phyloP scores from a whole-genome alignment of 2,888 invertebrate species.

The Diachrysia chrysitis region DNA sequence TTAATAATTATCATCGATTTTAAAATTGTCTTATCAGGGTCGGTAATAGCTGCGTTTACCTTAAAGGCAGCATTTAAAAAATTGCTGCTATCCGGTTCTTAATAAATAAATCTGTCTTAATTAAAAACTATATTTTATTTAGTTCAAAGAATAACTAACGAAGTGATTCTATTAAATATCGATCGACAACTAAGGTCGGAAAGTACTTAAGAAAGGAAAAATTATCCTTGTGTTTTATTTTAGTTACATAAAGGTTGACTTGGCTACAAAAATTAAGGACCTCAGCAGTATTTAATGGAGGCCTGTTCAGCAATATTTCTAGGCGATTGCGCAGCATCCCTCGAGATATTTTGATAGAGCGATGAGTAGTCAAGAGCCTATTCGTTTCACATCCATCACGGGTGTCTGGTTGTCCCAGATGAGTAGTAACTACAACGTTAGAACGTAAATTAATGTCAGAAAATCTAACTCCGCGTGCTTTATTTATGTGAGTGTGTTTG shows the following conservation, averaged over 20 bases:
- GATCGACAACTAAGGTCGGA: too few species aligned
- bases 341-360: slow-evolving; percentile 66
- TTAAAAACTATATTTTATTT: too few species aligned
- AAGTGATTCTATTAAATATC: too few species aligned
- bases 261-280: slow-evolving; percentile 37
- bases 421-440: slow-evolving; percentile 59
- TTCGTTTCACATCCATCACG: slow-evolving; percentile 70
- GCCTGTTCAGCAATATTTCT: slow-evolving; percentile 51
- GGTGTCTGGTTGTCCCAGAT: slow-evolving; percentile 53
- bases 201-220: too few species aligned
- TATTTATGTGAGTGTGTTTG: not conserved
- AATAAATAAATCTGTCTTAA: too few species aligned
- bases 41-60: too few species aligned
- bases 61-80: too few species aligned
- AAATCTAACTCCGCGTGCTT: slow-evolving; percentile 19
- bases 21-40: too few species aligned
- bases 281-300: slow-evolving; percentile 31
- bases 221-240: slow-evolving; percentile 4
- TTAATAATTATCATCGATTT: too few species aligned
- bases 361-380: slow-evolving; percentile 65
- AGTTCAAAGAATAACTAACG: too few species aligned
- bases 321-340: slow-evolving; percentile 58
- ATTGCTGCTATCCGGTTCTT: too few species aligned
- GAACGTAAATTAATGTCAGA: slow-evolving; percentile 49
- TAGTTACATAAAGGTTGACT: slow-evolving; percentile 8